phyloP scores from a whole-genome alignment of 2,888 invertebrate species.

The Coleophora deauratella region DNA sequence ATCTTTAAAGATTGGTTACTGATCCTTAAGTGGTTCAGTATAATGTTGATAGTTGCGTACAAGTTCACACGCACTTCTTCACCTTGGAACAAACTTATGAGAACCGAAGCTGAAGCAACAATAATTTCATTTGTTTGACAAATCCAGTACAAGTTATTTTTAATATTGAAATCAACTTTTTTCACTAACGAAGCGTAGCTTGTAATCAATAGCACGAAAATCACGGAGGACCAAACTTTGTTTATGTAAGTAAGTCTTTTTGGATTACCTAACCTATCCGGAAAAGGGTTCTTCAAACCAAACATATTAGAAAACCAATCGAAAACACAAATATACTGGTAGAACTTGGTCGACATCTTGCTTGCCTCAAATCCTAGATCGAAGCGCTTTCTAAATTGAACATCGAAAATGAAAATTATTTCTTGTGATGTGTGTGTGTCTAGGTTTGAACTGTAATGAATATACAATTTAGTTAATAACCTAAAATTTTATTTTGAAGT shows the following conservation, averaged over 20 bases:
- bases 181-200: slow-evolving; percentile 16
- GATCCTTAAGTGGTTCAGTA: slow-evolving; percentile 22
- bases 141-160: slow-evolving; percentile 24
- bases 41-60: slow-evolving; percentile 22
- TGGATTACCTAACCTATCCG: not conserved
- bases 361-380: no score
- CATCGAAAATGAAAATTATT: no score
- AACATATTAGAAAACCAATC: slow-evolving; percentile 24
- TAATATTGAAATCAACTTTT: slow-evolving; percentile 16
- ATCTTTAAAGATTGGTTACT: slow-evolving; percentile 19
- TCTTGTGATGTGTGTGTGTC: no score
- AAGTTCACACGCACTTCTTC: slow-evolving; percentile 20
- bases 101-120: slow-evolving; percentile 22
- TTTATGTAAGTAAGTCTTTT: slow-evolving; percentile 6
- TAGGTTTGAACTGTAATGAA: no score
- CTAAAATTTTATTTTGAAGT: no score
- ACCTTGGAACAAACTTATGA: slow-evolving; percentile 19
- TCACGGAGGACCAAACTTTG: slow-evolving; percentile 25
- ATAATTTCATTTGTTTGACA: slow-evolving; percentile 26
- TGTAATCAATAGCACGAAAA: slow-evolving; percentile 16
- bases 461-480: no score
- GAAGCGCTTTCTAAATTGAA: no score
- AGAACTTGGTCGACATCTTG: slow-evolving; percentile 23
- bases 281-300: slow-evolving; percentile 31
- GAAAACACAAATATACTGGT: slow-evolving; percentile 25